phyloP scores from a whole-genome alignment of 2,113 vertebrate species.

The Dasyurus viverrinus region DNA sequence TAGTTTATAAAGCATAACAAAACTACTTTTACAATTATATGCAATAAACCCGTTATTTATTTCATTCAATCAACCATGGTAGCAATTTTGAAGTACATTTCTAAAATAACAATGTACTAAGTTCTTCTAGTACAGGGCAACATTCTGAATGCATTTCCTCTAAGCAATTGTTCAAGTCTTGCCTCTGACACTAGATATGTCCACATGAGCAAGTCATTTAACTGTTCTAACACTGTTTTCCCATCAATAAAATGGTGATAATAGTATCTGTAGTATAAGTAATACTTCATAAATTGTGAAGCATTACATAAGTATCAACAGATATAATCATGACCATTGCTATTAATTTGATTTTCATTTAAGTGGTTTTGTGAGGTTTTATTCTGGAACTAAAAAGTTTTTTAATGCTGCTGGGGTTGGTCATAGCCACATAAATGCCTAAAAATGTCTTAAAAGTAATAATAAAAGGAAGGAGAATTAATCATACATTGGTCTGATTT shows the following conservation, averaged over 20 bases:
- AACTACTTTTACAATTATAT: neutral
- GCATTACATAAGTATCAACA: neutral
- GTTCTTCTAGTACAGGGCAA: neutral
- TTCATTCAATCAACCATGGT: neutral
- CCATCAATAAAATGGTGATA: neutral
- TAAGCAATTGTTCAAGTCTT: neutral
- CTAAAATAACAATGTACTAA: neutral
- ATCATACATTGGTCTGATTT: neutral
- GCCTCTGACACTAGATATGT: neutral
- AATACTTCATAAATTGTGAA: neutral
- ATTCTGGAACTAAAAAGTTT: neutral
- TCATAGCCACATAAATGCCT: neutral
- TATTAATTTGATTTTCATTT: neutral
- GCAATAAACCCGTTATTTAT: neutral
- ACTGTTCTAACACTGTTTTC: neutral
- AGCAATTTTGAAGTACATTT: neutral
- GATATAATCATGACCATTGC: neutral
- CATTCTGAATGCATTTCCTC: neutral
- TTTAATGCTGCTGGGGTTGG: neutral
- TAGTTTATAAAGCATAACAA: neutral
- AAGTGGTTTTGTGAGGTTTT: neutral
- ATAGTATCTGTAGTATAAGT: neutral
- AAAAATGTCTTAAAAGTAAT: neutral
- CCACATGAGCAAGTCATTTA: neutral
- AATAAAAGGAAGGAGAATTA: neutral